A percentile compares a stretch with the other conserved stretches of the same genome.
These are phyloP conservation scores for Philhelius pedissequus DNA, from an alignment of 2,888 invertebrate genomes.

Conservation along the genomic window DNA sequence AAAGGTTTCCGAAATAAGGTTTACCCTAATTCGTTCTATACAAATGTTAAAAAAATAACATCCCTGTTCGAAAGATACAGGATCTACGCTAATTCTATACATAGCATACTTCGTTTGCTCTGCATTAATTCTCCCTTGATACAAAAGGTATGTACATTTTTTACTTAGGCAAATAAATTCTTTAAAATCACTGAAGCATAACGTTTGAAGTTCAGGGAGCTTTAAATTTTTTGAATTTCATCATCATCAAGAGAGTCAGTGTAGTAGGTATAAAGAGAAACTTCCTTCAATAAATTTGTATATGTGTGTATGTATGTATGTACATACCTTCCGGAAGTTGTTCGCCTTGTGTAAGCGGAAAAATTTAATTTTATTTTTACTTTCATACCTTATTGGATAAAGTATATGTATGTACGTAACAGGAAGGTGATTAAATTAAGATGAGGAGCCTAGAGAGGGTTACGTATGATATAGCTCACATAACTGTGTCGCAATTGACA, in stretches of 20 bases:
- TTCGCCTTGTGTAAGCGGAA: constrained; percentile 52
- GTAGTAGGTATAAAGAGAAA: not conserved
- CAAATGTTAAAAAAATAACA: not conserved
- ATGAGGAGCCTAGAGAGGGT: constrained; percentile 24
- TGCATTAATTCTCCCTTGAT: constrained; percentile 44
- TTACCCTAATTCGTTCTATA: no score
- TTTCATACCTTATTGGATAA: constrained; percentile 36
- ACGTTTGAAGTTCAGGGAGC: constrained; percentile 21
- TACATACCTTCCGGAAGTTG: constrained; percentile 57
- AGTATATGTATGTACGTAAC: not conserved
- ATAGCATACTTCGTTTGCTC: constrained; percentile 46
- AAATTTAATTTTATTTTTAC: constrained; percentile 48
- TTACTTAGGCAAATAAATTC: not conserved
- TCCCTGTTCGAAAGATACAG: not conserved
- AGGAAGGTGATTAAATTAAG: constrained; percentile 51
- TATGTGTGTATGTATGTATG: no score
- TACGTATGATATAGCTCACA: not conserved
- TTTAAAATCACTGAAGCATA: constrained; percentile 22
- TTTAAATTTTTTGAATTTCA: constrained; percentile 27
- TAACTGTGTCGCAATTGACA: constrained; percentile 1
- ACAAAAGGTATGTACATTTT: constrained; percentile 28
- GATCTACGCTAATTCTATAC: not conserved
- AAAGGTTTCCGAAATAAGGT: no score
- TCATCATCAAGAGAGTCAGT: constrained; percentile 28
- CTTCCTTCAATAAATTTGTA: not conserved